These are phyloP conservation scores for Epinephelus fuscoguttatus DNA, from an alignment of 2,113 vertebrate species.

Conservation along the genomic window DNA sequence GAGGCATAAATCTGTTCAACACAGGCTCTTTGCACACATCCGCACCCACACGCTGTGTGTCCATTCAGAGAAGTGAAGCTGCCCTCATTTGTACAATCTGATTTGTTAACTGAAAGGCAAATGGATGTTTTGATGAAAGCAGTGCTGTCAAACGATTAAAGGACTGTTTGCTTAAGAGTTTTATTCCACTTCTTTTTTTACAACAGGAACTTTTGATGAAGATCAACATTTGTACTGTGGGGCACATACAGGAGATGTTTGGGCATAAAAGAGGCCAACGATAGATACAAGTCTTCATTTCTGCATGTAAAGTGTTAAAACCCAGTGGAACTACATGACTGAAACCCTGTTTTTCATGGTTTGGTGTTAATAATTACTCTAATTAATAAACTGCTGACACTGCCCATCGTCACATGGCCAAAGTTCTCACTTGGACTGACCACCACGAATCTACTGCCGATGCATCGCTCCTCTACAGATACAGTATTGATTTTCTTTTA, in stretches of 20 bases:
- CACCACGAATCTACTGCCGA: background rate
- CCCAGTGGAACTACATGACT: background rate
- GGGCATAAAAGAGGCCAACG: background rate
- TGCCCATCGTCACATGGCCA: constrained; percentile 58
- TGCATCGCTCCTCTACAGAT: background rate
- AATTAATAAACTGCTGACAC: constrained; percentile 72
- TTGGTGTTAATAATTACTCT: constrained; percentile 81
- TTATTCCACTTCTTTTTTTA: constrained; percentile 7
- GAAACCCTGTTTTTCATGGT: constrained; percentile 21
- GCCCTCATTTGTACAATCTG: constrained; percentile 53
- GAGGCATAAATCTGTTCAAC: constrained; percentile 19
- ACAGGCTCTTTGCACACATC: constrained; percentile 33
- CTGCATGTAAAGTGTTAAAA: constrained; percentile 12
- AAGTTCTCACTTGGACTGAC: constrained; percentile 61
- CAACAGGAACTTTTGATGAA: background rate
- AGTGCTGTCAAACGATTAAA: constrained; percentile 66
- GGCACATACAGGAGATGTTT: background rate
- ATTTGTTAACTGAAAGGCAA: constrained; percentile 58
- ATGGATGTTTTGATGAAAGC: constrained; percentile 60
- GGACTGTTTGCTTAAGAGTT: constrained; percentile 59
- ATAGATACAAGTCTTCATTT: background rate
- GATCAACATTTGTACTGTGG: no score
- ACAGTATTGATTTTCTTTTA: background rate
- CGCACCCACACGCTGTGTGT: background rate
- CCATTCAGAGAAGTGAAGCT: constrained; percentile 22